These are phyloP conservation scores for Bradypodion ventrale DNA, from an alignment of 2,797 vertebrate genomes.

Conservation along the genomic window DNA sequence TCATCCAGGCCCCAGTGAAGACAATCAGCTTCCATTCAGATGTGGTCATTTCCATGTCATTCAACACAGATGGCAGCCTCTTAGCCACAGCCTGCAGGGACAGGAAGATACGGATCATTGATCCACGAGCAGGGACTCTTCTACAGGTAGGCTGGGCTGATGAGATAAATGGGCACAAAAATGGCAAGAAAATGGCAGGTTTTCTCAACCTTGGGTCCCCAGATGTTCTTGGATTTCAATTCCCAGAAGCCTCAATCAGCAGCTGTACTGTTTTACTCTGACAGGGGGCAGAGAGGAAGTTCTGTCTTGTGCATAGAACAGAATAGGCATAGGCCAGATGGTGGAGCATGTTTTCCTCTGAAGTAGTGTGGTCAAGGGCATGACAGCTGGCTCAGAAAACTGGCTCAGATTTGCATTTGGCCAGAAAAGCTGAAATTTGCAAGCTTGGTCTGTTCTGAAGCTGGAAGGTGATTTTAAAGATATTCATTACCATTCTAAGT, in stretches of 20 bases:
- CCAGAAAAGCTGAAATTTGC: neutral
- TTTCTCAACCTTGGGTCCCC: too few relatives aligned
- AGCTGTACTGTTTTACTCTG: neutral
- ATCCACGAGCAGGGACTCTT: constrained; percentile 80
- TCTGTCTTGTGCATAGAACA: too few relatives aligned
- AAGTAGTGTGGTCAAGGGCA: neutral
- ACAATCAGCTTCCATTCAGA: constrained; percentile 84
- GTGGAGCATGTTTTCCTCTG: neutral
- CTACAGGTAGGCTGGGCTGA: constrained; percentile 76
- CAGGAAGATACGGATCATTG: constrained; percentile 85
- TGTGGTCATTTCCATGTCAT: constrained; percentile 91
- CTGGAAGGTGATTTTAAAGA: neutral
- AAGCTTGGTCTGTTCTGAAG: neutral
- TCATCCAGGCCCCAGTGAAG: constrained; percentile 82
- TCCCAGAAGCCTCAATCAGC: too few relatives aligned
- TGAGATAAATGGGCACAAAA: neutral
- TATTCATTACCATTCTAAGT: neutral
- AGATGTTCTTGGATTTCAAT: too few relatives aligned
- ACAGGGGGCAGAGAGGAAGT: neutral
- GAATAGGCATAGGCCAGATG: neutral
- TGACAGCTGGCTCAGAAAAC: neutral
- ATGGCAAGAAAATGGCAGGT: neutral
- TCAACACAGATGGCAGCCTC: constrained; percentile 88
- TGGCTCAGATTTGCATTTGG: neutral
- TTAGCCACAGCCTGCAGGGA: constrained; percentile 90